Evolutionary conservation across 2,113 vertebrate genomes (phyloP).

Genomic region (Nansenia antarctica): DNA sequence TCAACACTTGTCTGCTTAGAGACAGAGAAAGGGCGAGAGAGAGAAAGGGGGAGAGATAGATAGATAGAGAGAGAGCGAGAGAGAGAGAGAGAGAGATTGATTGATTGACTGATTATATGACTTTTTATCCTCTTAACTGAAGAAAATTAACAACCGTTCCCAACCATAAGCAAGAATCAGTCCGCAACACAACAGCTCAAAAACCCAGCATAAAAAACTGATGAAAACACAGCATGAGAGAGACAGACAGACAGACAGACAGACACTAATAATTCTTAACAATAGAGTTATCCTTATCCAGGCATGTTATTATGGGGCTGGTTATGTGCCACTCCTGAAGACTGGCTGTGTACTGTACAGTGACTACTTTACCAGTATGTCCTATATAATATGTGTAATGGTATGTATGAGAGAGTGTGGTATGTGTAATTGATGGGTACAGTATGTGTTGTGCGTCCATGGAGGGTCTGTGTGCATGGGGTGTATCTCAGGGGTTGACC

Average conservation of each 20-base stretch:
- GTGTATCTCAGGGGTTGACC: neutral
- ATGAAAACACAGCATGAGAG: too few species aligned
- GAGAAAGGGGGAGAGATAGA: neutral
- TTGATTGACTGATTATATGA: too few species aligned
- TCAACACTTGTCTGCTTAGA: neutral
- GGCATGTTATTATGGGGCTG: too few species aligned
- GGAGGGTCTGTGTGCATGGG: neutral
- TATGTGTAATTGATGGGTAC: neutral
- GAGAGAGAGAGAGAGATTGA: neutral
- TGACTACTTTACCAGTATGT: too few species aligned
- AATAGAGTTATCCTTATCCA: neutral
- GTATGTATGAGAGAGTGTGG: neutral
- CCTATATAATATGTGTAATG: too few species aligned
- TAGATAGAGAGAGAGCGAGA: neutral
- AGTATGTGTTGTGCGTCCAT: neutral
- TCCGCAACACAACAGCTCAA: too few species aligned
- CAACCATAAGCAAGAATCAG: too few species aligned
- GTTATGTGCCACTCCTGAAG: too few species aligned
- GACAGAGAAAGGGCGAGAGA: neutral
- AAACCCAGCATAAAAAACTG: too few species aligned
- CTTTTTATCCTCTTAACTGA: too few species aligned
- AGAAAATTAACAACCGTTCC: too few species aligned
- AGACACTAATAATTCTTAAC: neutral
- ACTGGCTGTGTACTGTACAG: too few species aligned
- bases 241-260: neutral